Conservation (phyloP, 23 tunicate genomes). For the Ascidia mentula region DNA sequence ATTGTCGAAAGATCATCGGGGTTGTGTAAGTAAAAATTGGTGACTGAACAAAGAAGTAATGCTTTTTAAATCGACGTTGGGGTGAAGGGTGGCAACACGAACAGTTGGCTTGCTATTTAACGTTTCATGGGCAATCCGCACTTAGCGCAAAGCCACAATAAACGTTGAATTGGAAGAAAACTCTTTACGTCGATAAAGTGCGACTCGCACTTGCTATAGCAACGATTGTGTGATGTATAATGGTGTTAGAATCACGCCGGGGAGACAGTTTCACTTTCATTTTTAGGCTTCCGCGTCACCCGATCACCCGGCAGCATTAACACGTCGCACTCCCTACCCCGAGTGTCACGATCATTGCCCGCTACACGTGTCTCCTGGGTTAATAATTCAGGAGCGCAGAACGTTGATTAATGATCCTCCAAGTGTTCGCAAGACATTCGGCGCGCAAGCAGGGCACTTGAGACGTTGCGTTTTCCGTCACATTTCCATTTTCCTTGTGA, state of each 20-base stretch:
- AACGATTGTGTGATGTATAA: no score
- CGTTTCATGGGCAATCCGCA: neutral
- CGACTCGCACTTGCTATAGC: neutral
- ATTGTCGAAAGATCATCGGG: no score
- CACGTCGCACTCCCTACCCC: neutral
- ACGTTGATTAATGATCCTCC: neutral
- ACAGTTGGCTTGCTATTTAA: neutral
- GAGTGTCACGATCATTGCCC: neutral
- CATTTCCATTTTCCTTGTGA: no score
- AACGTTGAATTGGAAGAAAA: no score
- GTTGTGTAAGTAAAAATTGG: no score
- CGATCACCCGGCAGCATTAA: neutral
- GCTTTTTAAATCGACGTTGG: no score
- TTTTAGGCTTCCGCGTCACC: neutral
- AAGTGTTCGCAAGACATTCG: no score
- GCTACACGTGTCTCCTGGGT: neutral
- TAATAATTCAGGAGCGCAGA: neutral
- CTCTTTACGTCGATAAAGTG: neutral
- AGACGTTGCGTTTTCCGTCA: neutral
- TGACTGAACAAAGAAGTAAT: no score
- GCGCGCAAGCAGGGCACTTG: neutral
- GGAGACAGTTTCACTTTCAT: neutral
- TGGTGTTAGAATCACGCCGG: neutral
- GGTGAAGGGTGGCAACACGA: neutral
- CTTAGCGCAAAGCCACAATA: neutral